phyloP scores from a whole-genome alignment of 1,140 invertebrate species.

The Drosophila eugracilis region DNA sequence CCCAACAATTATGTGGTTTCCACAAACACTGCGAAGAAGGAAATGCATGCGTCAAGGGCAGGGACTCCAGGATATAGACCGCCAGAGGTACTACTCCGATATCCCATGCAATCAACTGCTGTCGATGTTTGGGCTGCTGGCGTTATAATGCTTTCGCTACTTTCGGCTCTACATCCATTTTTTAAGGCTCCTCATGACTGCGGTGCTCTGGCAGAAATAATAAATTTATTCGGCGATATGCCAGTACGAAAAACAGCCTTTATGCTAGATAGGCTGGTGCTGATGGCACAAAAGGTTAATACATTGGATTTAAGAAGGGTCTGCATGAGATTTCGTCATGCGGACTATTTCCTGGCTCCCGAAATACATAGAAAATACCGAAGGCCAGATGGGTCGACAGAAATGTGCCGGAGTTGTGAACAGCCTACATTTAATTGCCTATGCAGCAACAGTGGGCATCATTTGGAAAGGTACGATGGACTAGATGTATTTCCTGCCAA shows the following conservation, averaged over 20 bases:
- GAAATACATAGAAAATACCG: conserved; percentile 58
- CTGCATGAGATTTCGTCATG: conserved; percentile 85
- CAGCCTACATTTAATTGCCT: conserved; percentile 75
- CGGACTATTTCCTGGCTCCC: conserved; percentile 59
- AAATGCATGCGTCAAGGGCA: conserved; percentile 90
- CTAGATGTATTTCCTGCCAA: conserved; percentile 70
- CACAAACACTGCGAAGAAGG: conserved; percentile 73
- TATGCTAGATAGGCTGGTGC: conserved; percentile 87
- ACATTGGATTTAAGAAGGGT: conserved; percentile 86
- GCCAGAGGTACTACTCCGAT: conserved; percentile 94
- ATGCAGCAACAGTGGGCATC: conserved; percentile 61
- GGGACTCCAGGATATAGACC: conserved; percentile 95
- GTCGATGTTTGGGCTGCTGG: conserved; percentile 96
- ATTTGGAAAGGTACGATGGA: conserved; percentile 58
- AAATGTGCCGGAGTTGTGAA: conserved; percentile 74
- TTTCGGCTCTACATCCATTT: conserved; percentile 93
- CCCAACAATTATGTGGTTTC: conserved; percentile 71
- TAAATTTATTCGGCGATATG: conserved; percentile 91
- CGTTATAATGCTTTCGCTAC: conserved; percentile 92
- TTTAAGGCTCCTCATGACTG: conserved; percentile 93
- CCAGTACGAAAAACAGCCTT: conserved; percentile 89
- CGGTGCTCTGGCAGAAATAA: conserved; percentile 93
- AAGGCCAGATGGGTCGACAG: conserved; percentile 63
- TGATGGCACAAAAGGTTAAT: conserved; percentile 86
- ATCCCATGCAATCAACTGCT: conserved; percentile 90